These are phyloP conservation scores for Mesodorylaimus sp. DNA, from an alignment of 2,888 invertebrate species.

Conservation along the genomic window DNA sequence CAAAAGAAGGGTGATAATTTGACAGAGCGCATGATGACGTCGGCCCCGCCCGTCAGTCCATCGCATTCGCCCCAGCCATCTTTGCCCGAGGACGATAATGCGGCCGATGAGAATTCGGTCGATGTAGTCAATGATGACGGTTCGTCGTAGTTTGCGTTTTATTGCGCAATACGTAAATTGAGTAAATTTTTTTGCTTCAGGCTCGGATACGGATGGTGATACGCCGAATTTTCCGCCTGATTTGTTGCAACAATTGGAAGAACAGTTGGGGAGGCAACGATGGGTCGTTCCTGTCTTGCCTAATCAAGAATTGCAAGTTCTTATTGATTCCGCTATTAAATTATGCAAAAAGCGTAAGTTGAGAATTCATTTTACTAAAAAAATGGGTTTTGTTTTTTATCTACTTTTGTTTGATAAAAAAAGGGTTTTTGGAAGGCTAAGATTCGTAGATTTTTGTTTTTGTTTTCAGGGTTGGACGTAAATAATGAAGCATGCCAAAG, in stretches of 20 bases:
- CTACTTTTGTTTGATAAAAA: slow-evolving; percentile 1
- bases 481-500: slow-evolving; percentile 73
- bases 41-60: too few species aligned
- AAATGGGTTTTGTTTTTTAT: background rate
- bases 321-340: slow-evolving; percentile 69
- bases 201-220: background rate
- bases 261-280: slow-evolving; percentile 81
- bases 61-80: too few species aligned
- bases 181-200: background rate
- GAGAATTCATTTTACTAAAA: background rate
- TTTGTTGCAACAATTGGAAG: slow-evolving; percentile 69
- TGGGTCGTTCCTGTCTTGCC: slow-evolving; percentile 95
- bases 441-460: too few species aligned
- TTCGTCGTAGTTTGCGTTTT: too few species aligned
- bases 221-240: slow-evolving; percentile 56
- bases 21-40: too few species aligned
- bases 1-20: too few species aligned
- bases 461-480: slow-evolving; percentile 54
- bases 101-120: too few species aligned
- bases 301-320: slow-evolving; percentile 78
- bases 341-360: slow-evolving; percentile 56
- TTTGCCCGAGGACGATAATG: too few species aligned
- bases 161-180: too few species aligned
- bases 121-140: too few species aligned
- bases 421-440: too few species aligned